These are phyloP conservation scores for Chrysoperla carnea DNA, from an alignment of 1,140 invertebrate genomes.

Conservation along the genomic window DNA sequence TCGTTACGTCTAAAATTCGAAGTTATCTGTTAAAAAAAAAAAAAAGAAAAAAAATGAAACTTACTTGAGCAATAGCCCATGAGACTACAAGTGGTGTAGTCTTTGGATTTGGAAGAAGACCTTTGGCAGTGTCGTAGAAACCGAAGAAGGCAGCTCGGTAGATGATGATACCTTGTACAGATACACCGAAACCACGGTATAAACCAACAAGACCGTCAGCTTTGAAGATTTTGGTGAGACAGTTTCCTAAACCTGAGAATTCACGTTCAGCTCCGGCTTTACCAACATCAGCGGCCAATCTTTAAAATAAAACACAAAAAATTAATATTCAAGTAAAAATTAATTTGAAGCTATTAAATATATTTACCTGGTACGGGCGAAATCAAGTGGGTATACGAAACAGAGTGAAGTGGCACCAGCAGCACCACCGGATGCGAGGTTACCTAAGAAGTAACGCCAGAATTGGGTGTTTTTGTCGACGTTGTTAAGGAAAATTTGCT, in stretches of 20 bases:
- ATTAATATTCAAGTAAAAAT: not conserved
- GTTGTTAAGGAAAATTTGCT: constrained; percentile 64
- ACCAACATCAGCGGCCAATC: constrained; percentile 68
- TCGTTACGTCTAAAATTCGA: too few relatives aligned
- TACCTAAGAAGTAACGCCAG: constrained; percentile 66
- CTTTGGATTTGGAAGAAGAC: constrained; percentile 67
- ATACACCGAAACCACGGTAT: constrained; percentile 82
- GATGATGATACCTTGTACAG: constrained; percentile 75
- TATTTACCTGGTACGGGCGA: constrained; percentile 71
- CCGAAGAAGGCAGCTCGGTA: constrained; percentile 86
- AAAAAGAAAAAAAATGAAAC: constrained; percentile 2
- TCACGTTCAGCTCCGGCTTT: constrained; percentile 56
- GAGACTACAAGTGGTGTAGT: constrained; percentile 59
- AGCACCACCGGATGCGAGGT: constrained; percentile 83
- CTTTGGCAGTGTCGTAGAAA: constrained; percentile 82
- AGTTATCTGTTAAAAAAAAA: too few relatives aligned
- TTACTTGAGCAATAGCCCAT: constrained; percentile 67
- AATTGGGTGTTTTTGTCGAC: constrained; percentile 84
- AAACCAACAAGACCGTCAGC: constrained; percentile 64
- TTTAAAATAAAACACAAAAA: constrained; percentile 15
- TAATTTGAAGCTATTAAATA: not conserved
- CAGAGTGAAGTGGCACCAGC: constrained; percentile 87
- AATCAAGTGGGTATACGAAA: constrained; percentile 93
- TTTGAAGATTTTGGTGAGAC: constrained; percentile 66
- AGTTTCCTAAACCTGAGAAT: constrained; percentile 69